Conservation (phyloP, 2,888 invertebrate genomes). For the Hyposoter dolosus region DNA sequence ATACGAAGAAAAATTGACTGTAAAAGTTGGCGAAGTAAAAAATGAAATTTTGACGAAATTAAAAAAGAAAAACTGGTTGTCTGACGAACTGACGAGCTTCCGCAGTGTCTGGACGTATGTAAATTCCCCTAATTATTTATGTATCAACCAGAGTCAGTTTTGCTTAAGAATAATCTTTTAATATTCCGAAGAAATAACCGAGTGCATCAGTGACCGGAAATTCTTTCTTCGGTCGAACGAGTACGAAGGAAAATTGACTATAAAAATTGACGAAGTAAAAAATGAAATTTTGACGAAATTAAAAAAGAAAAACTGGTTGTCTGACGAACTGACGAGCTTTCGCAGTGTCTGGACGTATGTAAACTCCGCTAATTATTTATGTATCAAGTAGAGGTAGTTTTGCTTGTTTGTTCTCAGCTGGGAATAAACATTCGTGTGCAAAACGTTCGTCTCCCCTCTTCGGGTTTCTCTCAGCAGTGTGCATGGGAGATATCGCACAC, state of each 20-base stretch:
- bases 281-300: background rate
- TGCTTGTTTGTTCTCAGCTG: constrained; percentile 66
- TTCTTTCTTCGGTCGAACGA: background rate
- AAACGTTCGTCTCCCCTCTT: constrained; percentile 29
- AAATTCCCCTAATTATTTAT: constrained; percentile 4
- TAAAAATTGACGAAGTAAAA: background rate
- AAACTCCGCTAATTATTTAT: constrained; percentile 5
- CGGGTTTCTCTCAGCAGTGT: constrained; percentile 12
- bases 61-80: background rate
- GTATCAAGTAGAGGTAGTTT: constrained; percentile 39
- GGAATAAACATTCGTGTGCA: constrained; percentile 64
- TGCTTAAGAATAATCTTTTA: too few species aligned
- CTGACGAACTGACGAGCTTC: constrained; percentile 7
- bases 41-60: background rate
- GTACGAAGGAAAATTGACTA: background rate
- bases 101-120: constrained; percentile 6
- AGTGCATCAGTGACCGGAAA: constrained; percentile 23
- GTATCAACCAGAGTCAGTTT: constrained; percentile 37
- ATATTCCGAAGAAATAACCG: constrained; percentile 12
- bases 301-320: background rate
- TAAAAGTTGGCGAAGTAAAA: background rate
- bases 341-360: constrained; percentile 6
- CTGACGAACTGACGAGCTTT: constrained; percentile 9
- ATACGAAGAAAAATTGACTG: background rate
- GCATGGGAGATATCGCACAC: constrained; percentile 29